Evolutionary conservation across 2,797 vertebrate species (phyloP), one percentile per base, ranked within the genome.

Genomic region (Lateolabrax maculatus): DNA sequence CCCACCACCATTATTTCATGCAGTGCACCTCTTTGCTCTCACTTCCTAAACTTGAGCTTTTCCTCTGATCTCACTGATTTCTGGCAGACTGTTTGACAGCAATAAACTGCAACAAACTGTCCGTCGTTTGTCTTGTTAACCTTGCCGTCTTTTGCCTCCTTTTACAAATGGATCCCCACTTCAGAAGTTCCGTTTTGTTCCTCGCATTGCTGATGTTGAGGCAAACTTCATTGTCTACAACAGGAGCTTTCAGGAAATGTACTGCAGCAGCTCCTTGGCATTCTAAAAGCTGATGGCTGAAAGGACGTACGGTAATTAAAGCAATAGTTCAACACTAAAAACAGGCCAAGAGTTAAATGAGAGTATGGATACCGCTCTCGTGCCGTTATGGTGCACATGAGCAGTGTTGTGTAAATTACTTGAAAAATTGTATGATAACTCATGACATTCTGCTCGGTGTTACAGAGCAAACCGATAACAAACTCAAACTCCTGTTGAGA

Each of bases 61-160:
- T 61, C 23, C n/a, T 71, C 62, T 31, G 15, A 81, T 73, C 70
- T 74, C 18, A 4, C 29, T 3, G 55, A 68, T 72, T 80, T 77
- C 27, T 5, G 7, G 21, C 39, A 21, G 39, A 58, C 49, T 41
- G n/a, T 27, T 49, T 63, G 71, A 60, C 79, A 70, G 65, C 37
- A 41, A 53, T 49, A 64, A 80, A 49, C 27, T 62, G 51, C 44
- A 75, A 52, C 34, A 76, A 83, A 78, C 46, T 11, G 15, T 62
- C 49, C 12, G 1, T 3, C 29, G 56, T 76, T 62, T 62, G 71
- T 75, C 46, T 66, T 4, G 39, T 86, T 83, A 81, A 83, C 75
- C 79, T 79, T 62, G 49, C 56, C 27, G 83, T 79, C 65, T 76
- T 41, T 53, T 66, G 6, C 68, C 10, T 77, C 36, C 25, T 65